Evolutionary conservation across 2,797 vertebrate species (phyloP).

Genomic region (Chloroceryle inda): DNA sequence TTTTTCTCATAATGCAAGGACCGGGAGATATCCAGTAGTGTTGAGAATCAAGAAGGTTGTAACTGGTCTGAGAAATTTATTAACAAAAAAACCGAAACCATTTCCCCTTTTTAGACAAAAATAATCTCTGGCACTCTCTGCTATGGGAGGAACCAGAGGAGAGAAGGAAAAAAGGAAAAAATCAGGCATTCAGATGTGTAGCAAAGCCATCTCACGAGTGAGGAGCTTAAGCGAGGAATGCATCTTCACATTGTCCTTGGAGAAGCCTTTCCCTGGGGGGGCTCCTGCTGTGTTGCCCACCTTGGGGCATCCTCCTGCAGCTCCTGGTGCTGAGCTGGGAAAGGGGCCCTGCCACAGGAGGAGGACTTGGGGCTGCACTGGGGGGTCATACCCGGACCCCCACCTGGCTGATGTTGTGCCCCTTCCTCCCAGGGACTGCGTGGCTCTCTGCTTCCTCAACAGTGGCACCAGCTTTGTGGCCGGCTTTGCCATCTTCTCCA

Average conservation of each 20-base stretch:
- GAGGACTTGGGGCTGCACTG: neutral
- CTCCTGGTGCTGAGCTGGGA: neutral
- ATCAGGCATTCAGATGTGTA: neutral
- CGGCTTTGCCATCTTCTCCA: slow-evolving; percentile 94
- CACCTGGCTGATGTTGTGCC: neutral
- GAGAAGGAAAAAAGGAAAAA: neutral
- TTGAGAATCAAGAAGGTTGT: neutral
- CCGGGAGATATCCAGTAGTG: neutral
- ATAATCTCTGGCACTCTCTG: neutral
- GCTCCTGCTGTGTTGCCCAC: neutral
- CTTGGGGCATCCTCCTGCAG: neutral
- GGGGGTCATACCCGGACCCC: neutral
- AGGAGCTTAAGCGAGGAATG: neutral
- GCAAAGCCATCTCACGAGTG: neutral
- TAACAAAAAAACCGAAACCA: neutral
- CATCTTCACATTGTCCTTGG: neutral
- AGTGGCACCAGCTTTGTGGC: slow-evolving; percentile 92
- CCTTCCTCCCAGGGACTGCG: slow-evolving; percentile 83
- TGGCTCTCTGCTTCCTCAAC: slow-evolving; percentile 90
- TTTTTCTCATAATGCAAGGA: slow-evolving; percentile 19
- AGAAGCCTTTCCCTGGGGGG: neutral
- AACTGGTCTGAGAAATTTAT: slow-evolving; percentile 17
- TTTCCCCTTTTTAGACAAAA: neutral
- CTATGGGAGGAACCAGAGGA: neutral
- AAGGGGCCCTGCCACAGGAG: neutral